A percentile compares a stretch with the other conserved stretches of the same genome.
These are phyloP conservation scores for Eledone cirrhosa DNA, from an alignment of 2,888 invertebrate species.

Conservation along the genomic window DNA sequence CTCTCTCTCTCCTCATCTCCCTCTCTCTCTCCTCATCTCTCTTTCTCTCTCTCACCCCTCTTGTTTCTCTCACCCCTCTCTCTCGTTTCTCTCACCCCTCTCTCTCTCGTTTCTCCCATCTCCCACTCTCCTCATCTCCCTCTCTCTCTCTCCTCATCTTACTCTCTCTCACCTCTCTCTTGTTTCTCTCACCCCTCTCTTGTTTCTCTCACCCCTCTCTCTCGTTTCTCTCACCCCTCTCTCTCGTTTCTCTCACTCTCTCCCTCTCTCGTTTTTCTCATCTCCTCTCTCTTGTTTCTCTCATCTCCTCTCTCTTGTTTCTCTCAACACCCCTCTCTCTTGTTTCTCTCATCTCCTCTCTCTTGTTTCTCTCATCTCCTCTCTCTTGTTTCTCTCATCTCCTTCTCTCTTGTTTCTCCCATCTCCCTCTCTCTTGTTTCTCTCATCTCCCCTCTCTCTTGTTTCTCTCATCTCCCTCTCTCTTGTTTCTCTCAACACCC, in stretches of 20 bases:
- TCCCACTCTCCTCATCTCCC: too few relatives aligned
- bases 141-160: not conserved
- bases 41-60: too few relatives aligned
- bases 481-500: too few relatives aligned
- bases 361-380: not conserved
- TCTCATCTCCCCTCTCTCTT: too few relatives aligned
- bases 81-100: too few relatives aligned
- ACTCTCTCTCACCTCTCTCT: not conserved
- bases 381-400: not conserved
- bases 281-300: not conserved
- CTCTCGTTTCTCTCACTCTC: not conserved
- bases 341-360: not conserved
- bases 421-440: not conserved
- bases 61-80: too few relatives aligned
- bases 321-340: too few relatives aligned
- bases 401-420: not conserved
- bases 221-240: not conserved
- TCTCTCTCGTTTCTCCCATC: too few relatives aligned
- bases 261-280: not conserved
- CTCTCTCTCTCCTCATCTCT: too few relatives aligned
- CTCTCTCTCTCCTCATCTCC: too few relatives aligned
- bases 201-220: not conserved
- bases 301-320: too few relatives aligned
- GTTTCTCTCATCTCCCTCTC: too few relatives aligned
- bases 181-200: constrained; percentile 2